Evolutionary conservation across 2,888 invertebrate species (phyloP), one percentile per base, ranked within the genome.

Genomic region (Cantharis rufa): DNA sequence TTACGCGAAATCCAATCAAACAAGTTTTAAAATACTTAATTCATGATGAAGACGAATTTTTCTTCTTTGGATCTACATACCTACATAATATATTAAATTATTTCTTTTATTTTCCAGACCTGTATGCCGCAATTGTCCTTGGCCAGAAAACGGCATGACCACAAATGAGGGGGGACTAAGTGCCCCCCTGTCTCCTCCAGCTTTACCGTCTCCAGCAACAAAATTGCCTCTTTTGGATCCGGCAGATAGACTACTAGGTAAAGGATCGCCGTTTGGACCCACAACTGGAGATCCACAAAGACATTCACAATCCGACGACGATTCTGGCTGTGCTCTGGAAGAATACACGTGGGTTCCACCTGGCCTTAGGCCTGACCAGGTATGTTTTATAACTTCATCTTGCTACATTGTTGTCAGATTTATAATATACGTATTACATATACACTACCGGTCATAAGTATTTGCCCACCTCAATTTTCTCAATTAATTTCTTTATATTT

Each of bases 311-410:
- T 97, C 96, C 80, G 99, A 99, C 87, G 98, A 98, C 87, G 99
- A 99, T 89, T 97, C 97, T 73, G 98, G 99, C 10, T 99, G 98
- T 88, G 98, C 98, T 18, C 89, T 99, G 81, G 98, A 99, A 88
- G 98, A 99, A 88, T 98, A 98, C 88, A 97, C 98, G 1, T 99
- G 98, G 98, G 96, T 98, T 79, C 99, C 99, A 62, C 96, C 97
- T 2, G 98, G 98, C 79, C 90, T 98, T 15, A 92, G 98, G 87
- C 98, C 98, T 1, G 98, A 98, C 89, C 98, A 98, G 94, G 98
- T 98, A 88, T 89, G 89, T 83, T 69, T 13, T 71, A 32, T 18
- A 27, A 16, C 62, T 62, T 62, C 61, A 48, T 32, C 27, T 70
- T 5, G 11, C 21, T 32, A 5, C 48, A 32, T 32, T 48, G 48